These are phyloP conservation scores for Erpornis zantholeuca DNA, from an alignment of 2,113 vertebrate genomes.

Conservation along the genomic window DNA sequence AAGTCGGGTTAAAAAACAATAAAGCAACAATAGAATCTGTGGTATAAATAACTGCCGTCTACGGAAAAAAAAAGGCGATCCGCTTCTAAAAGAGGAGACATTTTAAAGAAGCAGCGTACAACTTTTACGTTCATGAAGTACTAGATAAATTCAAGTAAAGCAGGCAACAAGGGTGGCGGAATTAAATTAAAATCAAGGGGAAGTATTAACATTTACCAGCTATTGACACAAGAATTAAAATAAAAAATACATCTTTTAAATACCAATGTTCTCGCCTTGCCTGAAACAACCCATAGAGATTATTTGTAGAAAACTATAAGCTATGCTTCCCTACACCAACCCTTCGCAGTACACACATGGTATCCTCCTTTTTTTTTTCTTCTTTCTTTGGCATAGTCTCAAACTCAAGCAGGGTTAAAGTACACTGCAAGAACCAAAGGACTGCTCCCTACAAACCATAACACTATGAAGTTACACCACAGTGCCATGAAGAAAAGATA, in stretches of 20 bases:
- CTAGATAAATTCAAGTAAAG: neutral
- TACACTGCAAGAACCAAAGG: neutral
- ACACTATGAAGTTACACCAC: neutral
- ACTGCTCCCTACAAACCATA: neutral
- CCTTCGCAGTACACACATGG: neutral
- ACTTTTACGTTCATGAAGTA: neutral
- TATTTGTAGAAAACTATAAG: neutral
- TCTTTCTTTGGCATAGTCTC: neutral
- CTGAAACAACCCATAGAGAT: neutral
- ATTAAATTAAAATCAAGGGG: neutral
- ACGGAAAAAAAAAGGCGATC: neutral
- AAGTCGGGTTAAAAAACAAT: neutral
- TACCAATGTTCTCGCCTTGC: neutral
- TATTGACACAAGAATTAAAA: neutral
- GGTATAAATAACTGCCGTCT: neutral
- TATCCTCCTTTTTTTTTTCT: neutral
- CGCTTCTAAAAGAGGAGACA: neutral
- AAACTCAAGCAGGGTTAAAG: slow-evolving; percentile 56
- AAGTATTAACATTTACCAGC: neutral
- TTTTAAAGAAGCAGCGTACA: neutral
- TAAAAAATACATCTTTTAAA: neutral
- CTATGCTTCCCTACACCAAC: neutral
- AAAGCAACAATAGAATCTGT: neutral
- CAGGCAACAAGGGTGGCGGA: neutral
- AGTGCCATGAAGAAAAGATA: neutral